Evolutionary conservation across 1,140 invertebrate genomes (phyloP), one percentile per base, ranked within the genome.

Genomic region (Diabrotica undecimpunctata): DNA sequence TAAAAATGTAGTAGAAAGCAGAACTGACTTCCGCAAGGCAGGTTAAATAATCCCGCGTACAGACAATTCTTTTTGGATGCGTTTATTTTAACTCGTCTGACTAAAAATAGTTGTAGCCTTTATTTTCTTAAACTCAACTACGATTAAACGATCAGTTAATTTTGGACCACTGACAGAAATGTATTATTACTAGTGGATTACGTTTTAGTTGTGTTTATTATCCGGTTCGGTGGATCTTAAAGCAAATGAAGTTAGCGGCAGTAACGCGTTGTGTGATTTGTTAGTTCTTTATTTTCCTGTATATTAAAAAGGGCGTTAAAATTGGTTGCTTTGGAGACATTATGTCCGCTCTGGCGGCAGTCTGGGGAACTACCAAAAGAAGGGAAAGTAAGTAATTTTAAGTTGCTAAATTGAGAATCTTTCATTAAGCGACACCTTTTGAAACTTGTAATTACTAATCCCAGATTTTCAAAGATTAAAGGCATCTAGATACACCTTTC

Each of bases 291-390:
- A 3, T 8, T 36, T 25, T 14, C 5, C 13, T 55, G 54, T 11
- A 2, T 25, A 25, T 25, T 25, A 25, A 25, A 25, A 25, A 25
- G 25, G 25, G 25, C 66, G 66, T 62, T 70, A 75, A 71, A 68
- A 75, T 74, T 77, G 75, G 74, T 72, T 77, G 70, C 68, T 75
- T 74, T 50, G 61, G 56, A 61, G 67, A 70, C 64, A 70, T 67
- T 35, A 79, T 79, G 77, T 78, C 77, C 62, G 74, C 74, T 59
- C 61, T 74, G n/a, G 72, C 73, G 55, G 72, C 68, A 46, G 66
- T 75, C 39, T 67, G 77, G 8, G 69, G 76, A 10, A 69, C 73
- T 36, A 74, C 72, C 7, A 78, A 77, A 61, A 62, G 73, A 14
- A 68, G 71, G 37, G 75, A 79, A n/a, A 77, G 73, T 77, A 74